Base-by-base conservation (phyloP, 2,888 invertebrate species). In the Mantis religiosa region DNA sequence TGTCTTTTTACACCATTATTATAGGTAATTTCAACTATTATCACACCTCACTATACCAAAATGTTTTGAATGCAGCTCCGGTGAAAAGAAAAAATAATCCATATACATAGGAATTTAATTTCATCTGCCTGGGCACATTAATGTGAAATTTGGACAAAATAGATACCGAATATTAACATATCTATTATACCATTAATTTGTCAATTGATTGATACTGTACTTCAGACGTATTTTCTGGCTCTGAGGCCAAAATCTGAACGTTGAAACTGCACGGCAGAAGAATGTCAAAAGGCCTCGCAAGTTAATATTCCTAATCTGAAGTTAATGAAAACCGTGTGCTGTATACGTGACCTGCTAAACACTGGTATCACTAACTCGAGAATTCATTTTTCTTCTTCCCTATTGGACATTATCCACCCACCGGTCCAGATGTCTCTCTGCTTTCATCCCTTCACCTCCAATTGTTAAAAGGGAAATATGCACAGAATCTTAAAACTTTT, bases 391-490 rank as follows among this genome's bases (percentile, higher is more conserved):
- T 87, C 82, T 87, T 87, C 82, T 34, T 41, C n/a, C 28, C 34
- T 87, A 87, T 82, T 87, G 82, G 87, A 82, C 82, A 41, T 34
- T 82, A 87, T 82, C 28, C 30, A 87, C 34, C 54, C 30, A 82
- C 82, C 28, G 81, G 86, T 86, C 81, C 86, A 86, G 86, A 86
- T 86, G 86, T 28, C 71, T 85, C 34, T 20, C 47, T 0, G 27
- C 85, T 27, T 27, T 54, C 47, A 41, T 27, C 28, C 87, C 87
- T 87, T 87, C 87, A 87, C 82, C 87, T 34, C 82, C 87, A 87
- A 87, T 87, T 82, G 87, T 82, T 82, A 82, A 87, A 27, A 87
- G 30, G 15, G 34, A 82, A 87, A 87, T 87, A 87, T 27, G 41
- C 27, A 28, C 34, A 34, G 87, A 87, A 87, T 87, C 82, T 87